Percentiles rank a stretch among this genome's conserved stretches.
These are phyloP conservation scores for Scopus umbretta DNA, from an alignment of 2,113 vertebrate genomes.

Conservation along the genomic window DNA sequence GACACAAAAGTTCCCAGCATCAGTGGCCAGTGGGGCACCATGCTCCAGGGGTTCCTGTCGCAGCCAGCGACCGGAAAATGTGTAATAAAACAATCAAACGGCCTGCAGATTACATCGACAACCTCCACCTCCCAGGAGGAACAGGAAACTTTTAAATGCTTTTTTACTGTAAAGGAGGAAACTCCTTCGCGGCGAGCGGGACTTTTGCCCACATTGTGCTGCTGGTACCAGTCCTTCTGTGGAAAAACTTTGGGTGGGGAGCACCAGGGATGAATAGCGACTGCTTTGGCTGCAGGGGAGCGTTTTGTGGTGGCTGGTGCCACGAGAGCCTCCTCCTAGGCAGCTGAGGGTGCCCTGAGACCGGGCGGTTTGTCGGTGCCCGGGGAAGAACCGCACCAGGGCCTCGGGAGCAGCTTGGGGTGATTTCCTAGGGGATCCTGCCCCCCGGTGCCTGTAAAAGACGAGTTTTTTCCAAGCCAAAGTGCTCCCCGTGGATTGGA, in stretches of 20 bases:
- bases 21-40: background rate
- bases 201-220: background rate
- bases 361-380: rapidly evolving
- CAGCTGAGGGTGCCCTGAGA: background rate
- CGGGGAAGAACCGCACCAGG: background rate
- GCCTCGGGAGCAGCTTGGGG: background rate
- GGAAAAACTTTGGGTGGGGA: background rate
- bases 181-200: background rate
- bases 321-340: rapidly evolving
- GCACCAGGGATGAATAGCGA: too few species aligned
- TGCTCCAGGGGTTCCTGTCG: background rate
- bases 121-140: background rate
- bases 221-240: background rate
- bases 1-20: background rate
- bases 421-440: background rate
- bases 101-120: background rate
- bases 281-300: too few species aligned
- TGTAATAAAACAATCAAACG: background rate
- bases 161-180: constrained; percentile 23
- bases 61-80: background rate
- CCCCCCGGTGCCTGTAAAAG: background rate
- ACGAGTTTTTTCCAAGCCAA: background rate
- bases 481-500: background rate
- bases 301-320: background rate
- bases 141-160: constrained; percentile 21